Base-by-base conservation (phyloP, 2,888 invertebrate species). In the Tigriopus californicus region DNA sequence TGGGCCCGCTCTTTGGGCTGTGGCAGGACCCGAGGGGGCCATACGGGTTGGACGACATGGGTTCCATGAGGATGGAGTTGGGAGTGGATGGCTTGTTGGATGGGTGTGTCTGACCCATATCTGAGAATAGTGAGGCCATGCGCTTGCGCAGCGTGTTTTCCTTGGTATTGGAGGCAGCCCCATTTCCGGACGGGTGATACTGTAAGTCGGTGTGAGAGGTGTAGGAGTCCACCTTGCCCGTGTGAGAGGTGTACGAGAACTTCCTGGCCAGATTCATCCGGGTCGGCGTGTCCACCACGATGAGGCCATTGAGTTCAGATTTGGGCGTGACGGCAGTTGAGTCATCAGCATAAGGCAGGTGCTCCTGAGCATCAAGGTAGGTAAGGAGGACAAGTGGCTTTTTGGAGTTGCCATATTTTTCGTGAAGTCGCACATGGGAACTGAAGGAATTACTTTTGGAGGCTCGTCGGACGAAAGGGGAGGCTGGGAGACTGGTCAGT, bases 301-400 rank as follows among this genome's bases (percentile, higher is more conserved):
- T 89, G 69, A 90, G 90, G 73, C 94, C 94, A 75, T 94, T 94
- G 20, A 63, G 24, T 42, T 59, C 59, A 64, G 91, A 92, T 85
- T 92, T 90, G 60, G 95, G 95, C 63, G 94, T 95, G 62, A 92
- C 94, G 64, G 92, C 94, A 70, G 89, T 89, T 64, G 92, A 92
- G 75, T 94, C 95, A 72, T 95, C 95, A 61, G 92, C 94, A 71
- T 90, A 95, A 61, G 94, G 94, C 69, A 95, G 79, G 73, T 91
- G 90, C 76, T 90, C 89, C 42, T 74, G 68, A 47, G 69, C 69
- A 65, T 74, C 92, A 73, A 91, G 79, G 76, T 91, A 91, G 65
- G 91, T 91, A 68, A 89, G 90, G 65, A 91, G 79, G 65, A 94
- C 91, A 68, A 94, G 78, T 53, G 92, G 92, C 71, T 91, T 91